Percentiles rank a stretch among this genome's conserved stretches.
phyloP scores from a whole-genome alignment of 2,797 vertebrate species.

The Cirrhinus mrigala region DNA sequence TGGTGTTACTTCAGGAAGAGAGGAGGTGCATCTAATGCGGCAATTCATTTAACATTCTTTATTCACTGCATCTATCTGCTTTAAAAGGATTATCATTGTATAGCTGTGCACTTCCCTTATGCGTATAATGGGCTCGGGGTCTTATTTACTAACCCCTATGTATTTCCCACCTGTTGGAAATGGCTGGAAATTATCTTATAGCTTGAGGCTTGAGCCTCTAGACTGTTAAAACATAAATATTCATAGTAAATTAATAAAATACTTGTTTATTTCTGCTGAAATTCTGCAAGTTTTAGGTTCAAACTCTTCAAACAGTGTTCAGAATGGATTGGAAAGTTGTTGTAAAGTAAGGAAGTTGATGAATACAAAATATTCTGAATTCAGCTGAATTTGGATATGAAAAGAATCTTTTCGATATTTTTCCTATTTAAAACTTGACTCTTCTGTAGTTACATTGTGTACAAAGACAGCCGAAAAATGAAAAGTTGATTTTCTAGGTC shows the following conservation, averaged over 20 bases:
- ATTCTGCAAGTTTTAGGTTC: background rate
- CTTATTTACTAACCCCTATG: slow-evolving; percentile 13
- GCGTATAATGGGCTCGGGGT: background rate
- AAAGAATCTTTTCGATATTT: background rate
- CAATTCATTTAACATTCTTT: slow-evolving; percentile 48
- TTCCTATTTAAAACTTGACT: no score
- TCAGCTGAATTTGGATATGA: background rate
- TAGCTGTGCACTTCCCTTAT: background rate
- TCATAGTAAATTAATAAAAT: background rate
- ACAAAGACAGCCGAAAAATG: no score
- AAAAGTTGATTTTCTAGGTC: no score
- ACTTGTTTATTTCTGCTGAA: background rate
- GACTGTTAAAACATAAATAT: background rate
- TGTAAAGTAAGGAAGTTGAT: background rate
- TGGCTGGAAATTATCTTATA: background rate
- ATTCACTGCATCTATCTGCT: slow-evolving; percentile 7
- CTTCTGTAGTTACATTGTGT: no score
- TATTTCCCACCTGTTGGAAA: slow-evolving; percentile 21
- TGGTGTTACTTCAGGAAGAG: slow-evolving; percentile 70
- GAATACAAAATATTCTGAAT: background rate
- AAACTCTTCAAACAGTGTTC: background rate
- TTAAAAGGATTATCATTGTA: slow-evolving; percentile 16
- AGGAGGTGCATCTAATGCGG: slow-evolving; percentile 70
- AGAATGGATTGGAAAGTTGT: background rate
- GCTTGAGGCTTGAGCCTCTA: background rate